Evolutionary conservation across 2,113 vertebrate species (phyloP), one percentile per base, ranked within the genome.

Genomic region (Tyrannus savana): DNA sequence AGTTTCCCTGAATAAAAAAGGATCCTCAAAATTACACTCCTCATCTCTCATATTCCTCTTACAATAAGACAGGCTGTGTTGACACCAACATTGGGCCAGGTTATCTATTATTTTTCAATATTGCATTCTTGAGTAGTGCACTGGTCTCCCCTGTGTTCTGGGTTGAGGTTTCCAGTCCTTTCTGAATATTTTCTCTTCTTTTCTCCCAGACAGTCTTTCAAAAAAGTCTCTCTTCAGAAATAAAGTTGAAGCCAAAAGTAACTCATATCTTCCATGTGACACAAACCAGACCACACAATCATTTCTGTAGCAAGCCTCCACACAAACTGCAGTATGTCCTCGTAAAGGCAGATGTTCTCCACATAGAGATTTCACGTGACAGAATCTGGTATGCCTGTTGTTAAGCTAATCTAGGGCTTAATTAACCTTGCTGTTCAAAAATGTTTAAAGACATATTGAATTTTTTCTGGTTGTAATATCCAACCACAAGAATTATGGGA

Each of bases 351-450:
- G 19, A 14, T 14, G 3, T 15, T 63, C 7, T 37, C 39, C 35
- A 16, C 16, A 6, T 14, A 63, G 49, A 3, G 11, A 78, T 37
- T 64, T 82, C 9, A 3, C 1, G 0, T 56, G 21, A 19, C 11
- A 3, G 1, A 81, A 35, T 69, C 19, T 52, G 33, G 16, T 7
- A 71, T 0, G 2, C 17, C 22, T 15, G 2, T 55, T 25, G 3
- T 62, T 41, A 69, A 55, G 39, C 53, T 59, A 14, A n/a, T 86
- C 69, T 18, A 71, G 16, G 14, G 7, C 11, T 89, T 66, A 31
- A 31, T 84, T 77, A 25, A 74, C 7, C 14, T 78, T 39, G 42
- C 25, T 19, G 2, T 83, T 90, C 50, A 39, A 79, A 90, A 89
- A 19, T 44, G 5, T 71, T 81, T 41, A 2, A 59, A 80, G 66